Evolutionary conservation across 2,888 invertebrate genomes (phyloP).

Genomic region (Apoderus coryli): DNA sequence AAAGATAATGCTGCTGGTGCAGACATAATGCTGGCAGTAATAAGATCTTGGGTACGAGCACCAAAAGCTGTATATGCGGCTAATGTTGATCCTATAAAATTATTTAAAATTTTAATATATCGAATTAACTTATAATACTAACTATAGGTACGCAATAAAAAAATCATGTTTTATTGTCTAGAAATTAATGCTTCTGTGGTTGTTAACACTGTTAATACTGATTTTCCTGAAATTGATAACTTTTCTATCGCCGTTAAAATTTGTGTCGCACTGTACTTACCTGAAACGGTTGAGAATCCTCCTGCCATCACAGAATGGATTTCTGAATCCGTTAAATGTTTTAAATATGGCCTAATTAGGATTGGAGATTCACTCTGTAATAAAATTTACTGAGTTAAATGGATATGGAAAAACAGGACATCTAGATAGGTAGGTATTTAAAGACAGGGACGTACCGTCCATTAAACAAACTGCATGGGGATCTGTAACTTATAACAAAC

Average conservation of each 20-base stretch:
- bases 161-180: too few species aligned
- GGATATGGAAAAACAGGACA: too few species aligned
- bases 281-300: constrained; percentile 91
- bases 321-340: constrained; percentile 78
- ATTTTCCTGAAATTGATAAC: neutral
- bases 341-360: constrained; percentile 74
- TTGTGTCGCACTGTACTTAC: constrained; percentile 28
- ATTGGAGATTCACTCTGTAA: constrained; percentile 83
- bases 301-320: constrained; percentile 86
- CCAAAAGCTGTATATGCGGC: constrained; percentile 88
- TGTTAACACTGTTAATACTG: too few species aligned
- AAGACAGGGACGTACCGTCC: too few species aligned
- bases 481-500: too few species aligned
- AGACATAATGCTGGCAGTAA: constrained; percentile 92
- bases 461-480: too few species aligned
- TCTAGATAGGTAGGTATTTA: too few species aligned
- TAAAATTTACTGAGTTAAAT: too few species aligned
- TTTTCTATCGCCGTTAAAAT: neutral
- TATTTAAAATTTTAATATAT: too few species aligned
- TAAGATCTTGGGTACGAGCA: constrained; percentile 72
- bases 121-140: too few species aligned
- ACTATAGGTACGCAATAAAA: too few species aligned
- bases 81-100: constrained; percentile 61
- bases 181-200: too few species aligned
- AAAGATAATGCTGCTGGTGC: constrained; percentile 86